phyloP scores from a whole-genome alignment of 2,113 vertebrate genomes.

The Montifringilla adamsi region DNA sequence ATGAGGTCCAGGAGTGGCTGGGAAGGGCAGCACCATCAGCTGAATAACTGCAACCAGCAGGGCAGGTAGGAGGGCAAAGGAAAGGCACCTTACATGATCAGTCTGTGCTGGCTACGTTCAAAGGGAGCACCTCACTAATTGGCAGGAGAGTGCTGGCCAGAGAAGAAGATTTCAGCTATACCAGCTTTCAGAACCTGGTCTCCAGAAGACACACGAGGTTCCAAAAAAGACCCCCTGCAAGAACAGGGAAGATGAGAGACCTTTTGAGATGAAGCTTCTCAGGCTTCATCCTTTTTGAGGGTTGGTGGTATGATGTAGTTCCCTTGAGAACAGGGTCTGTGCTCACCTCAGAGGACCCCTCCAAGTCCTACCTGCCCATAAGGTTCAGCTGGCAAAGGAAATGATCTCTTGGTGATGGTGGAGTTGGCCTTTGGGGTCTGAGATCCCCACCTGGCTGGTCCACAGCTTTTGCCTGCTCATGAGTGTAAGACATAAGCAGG shows the following conservation, averaged over 20 bases:
- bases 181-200: background rate
- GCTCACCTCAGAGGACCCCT: background rate
- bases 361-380: background rate
- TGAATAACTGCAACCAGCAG: background rate
- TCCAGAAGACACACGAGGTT: background rate
- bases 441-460: background rate
- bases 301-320: background rate
- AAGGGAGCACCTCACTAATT: background rate
- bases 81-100: background rate
- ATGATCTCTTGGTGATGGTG: background rate
- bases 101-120: background rate
- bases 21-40: background rate
- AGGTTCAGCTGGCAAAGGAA: background rate
- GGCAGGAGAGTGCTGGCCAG: background rate
- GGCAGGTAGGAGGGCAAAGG: background rate
- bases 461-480: background rate
- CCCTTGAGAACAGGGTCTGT: background rate
- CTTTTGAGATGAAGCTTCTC: background rate
- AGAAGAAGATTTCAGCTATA: background rate
- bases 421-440: rapidly evolving
- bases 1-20: background rate
- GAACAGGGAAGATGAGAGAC: background rate
- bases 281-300: background rate
- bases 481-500: background rate
- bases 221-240: background rate